These are phyloP conservation scores for Drosophila bocki DNA, from an alignment of 1,140 invertebrate species.

Conservation along the genomic window DNA sequence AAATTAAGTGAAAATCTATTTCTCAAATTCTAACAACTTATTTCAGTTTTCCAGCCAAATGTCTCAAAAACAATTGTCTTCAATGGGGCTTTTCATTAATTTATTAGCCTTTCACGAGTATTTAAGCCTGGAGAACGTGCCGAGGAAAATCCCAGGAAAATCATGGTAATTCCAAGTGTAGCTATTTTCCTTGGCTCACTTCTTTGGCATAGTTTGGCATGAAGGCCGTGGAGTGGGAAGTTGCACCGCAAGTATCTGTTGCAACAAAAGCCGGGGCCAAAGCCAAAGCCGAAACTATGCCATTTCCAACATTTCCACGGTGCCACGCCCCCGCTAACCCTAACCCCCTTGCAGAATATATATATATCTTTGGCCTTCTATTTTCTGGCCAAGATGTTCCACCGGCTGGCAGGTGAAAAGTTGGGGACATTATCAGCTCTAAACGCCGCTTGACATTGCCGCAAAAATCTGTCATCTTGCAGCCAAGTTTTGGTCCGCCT, in stretches of 20 bases:
- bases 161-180: slow-evolving; percentile 16
- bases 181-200: slow-evolving; percentile 29
- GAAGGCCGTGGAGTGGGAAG: slow-evolving; percentile 39
- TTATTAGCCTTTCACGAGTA: background rate
- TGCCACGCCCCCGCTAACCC: background rate
- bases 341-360: background rate
- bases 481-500: slow-evolving; percentile 15
- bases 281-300: slow-evolving; percentile 42
- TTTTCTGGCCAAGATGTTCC: slow-evolving; percentile 20
- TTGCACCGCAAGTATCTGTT: slow-evolving; percentile 61
- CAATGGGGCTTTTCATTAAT: slow-evolving; percentile 25
- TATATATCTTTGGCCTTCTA: background rate
- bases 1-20: background rate
- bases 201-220: slow-evolving; percentile 65
- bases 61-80: background rate
- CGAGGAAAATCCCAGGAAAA: background rate
- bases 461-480: slow-evolving; percentile 56
- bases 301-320: slow-evolving; percentile 6
- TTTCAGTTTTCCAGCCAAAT: background rate
- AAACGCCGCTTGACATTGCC: slow-evolving; percentile 45
- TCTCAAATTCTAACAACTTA: background rate
- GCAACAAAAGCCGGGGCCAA: slow-evolving; percentile 31
- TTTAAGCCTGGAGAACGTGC: slow-evolving; percentile 5
- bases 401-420: slow-evolving; percentile 27
- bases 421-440: slow-evolving; percentile 57